Base-by-base conservation (phyloP, 2,113 vertebrate species). In the Potamarius usumacintae region DNA sequence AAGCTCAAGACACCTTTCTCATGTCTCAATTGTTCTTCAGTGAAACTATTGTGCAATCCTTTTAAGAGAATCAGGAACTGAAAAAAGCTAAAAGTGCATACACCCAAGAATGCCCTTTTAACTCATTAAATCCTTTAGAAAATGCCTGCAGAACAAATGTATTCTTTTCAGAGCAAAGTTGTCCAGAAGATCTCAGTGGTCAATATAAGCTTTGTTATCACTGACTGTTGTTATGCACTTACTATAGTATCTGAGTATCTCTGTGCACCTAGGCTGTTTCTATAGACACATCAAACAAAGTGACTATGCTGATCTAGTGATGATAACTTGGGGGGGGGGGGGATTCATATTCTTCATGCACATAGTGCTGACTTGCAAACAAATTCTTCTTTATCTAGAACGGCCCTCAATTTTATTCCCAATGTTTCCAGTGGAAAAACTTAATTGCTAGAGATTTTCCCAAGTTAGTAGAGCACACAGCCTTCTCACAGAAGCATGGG, bases 31-130 rank as follows among this genome's bases (percentile, higher is more conserved):
- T 89, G 85, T 85, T 86, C 90, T 87, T 85, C 71, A 86, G 58
- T 90, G 88, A 89, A 86, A 88, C 88, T 76, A 89, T 85, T 87
- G 89, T 88, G 88, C 83, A 90, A 89, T 85, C 71, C 52, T 84
- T 83, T 88, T 82, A 62, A 84, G 60, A 65, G 88, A 90, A 92
- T 88, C 77, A 89, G 88, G 89, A 92, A 91, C 55, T 85, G 86
- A 89, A 91, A 42, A 87, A 82, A 84, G 85, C 63, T 84, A 85
- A 84, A 88, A 65, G 60, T 77, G 74, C 62, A 84, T 74, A 85
- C 52, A 81, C 74, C 85, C 71, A 81, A 80, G 58, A 88, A 67
- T 86, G 85, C 27, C 14, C 55, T 62, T 89, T 87, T 85, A 58
- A 62, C 67, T 69, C 65, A 79, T 82, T 71, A 85, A 57, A 22